These are phyloP conservation scores for Stegophylla sp. DNA, from an alignment of 2,888 invertebrate genomes.

Conservation along the genomic window DNA sequence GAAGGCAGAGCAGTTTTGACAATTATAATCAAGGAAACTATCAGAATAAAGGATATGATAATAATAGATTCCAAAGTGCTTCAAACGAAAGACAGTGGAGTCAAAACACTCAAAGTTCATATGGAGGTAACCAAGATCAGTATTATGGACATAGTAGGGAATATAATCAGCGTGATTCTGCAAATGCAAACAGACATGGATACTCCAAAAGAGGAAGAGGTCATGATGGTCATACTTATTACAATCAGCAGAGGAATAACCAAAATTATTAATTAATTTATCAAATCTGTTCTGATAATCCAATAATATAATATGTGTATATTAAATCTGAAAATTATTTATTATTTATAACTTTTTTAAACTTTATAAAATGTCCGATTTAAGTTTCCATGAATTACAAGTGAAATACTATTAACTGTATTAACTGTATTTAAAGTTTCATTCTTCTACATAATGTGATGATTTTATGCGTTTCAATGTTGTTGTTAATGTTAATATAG, in stretches of 20 bases:
- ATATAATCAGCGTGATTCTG: conserved; percentile 16
- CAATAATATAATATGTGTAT: no score
- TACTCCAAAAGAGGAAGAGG: conserved; percentile 55
- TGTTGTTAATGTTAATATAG: no score
- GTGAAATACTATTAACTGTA: no score
- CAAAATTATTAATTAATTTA: conserved; percentile 7
- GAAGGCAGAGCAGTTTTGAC: neutral
- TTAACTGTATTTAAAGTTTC: no score
- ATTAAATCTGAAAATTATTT: neutral
- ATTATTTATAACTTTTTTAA: neutral
- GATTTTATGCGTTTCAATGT: no score
- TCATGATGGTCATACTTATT: conserved; percentile 54
- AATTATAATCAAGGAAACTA: conserved; percentile 15
- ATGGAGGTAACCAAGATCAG: conserved; percentile 36
- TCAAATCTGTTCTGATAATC: neutral
- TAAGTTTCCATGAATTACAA: no score
- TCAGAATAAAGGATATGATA: conserved; percentile 23
- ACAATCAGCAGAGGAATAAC: conserved; percentile 44
- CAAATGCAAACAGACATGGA: conserved; percentile 22
- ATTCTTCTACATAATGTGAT: no score
- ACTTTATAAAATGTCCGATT: no score
- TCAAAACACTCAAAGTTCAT: conserved; percentile 4
- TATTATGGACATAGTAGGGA: conserved; percentile 25
- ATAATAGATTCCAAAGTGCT: conserved; percentile 25
- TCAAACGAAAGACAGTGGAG: conserved; percentile 32